phyloP scores from a whole-genome alignment of 2,113 vertebrate species.

The Echinops telfairi region DNA sequence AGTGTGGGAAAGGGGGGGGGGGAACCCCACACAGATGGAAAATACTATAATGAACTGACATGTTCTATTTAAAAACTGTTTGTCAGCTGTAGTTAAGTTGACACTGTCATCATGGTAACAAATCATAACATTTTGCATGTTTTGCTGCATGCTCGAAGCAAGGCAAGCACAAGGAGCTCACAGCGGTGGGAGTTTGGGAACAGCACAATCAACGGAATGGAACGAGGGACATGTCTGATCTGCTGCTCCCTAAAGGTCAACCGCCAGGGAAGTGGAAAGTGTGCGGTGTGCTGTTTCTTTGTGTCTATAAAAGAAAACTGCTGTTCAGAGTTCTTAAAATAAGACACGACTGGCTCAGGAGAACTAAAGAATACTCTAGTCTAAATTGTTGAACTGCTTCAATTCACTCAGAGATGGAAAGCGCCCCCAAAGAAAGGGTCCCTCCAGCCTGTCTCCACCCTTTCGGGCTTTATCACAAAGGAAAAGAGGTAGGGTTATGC shows the following conservation, averaged over 20 bases:
- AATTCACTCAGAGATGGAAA: background rate
- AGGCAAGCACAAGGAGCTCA: conserved; percentile 43
- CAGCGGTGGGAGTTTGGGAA: conserved; percentile 71
- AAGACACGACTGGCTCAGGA: background rate
- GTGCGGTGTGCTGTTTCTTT: background rate
- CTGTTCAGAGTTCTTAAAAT: conserved; percentile 57
- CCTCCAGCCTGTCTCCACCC: no score
- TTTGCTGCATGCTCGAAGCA: conserved; percentile 75
- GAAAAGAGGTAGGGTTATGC: background rate
- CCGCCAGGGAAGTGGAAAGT: background rate
- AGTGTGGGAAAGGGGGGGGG: conserved; percentile 66
- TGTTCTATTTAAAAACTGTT: conserved; percentile 91
- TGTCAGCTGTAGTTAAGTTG: conserved; percentile 90
- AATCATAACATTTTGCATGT: conserved; percentile 86
- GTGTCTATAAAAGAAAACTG: conserved; percentile 61
- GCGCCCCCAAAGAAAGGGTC: no score
- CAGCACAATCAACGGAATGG: background rate
- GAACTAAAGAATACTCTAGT: background rate
- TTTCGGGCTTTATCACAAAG: background rate
- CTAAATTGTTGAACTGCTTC: background rate
- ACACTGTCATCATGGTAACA: conserved; percentile 89
- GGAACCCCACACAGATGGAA: conserved; percentile 85
- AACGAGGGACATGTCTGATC: conserved; percentile 54
- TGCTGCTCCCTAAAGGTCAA: conserved; percentile 37
- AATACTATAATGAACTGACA: conserved; percentile 88